Base-by-base conservation (phyloP, 2,888 invertebrate genomes). In the Drosophila anomalipes region DNA sequence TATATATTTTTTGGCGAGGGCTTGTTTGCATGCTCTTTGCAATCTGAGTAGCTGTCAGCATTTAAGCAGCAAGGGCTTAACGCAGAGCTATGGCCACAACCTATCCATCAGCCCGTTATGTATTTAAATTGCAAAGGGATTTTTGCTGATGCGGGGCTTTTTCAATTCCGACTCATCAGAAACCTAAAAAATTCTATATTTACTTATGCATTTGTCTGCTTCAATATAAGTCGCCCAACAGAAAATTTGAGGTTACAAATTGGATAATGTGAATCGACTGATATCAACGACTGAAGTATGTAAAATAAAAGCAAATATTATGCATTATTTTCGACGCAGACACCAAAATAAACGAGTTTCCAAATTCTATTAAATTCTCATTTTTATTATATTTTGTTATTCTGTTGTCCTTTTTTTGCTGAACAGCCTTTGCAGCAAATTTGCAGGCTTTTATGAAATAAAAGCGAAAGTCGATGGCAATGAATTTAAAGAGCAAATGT, bases 41-140 rank as follows among this genome's bases (percentile, higher is more conserved):
- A 65, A 54, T 58, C 82, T 59, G 69, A 64, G 59, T 22, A 39
- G 47, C 41, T 63, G 56, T 49, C 61, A 57, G 67, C 56, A 52
- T 60, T 56, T 51, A 56, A 52, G 75, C 76, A 72, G 75, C 65
- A 60, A 64, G 76, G 70, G 70, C 47, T 72, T 79, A 70, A 7
- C 58, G 67, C 62, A 66, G 69, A 74, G 51, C 35, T 22, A 28
- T 61, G 67, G 67, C 70, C 62, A 71, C 57, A 76, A 73, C 67
- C 49, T 67, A 56, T 49, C 53, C 52, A 53, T 60, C 51, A 62
- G 71, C 52, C 56, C 56, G 52, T 41, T 54, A 62, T 39, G 44
- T 22, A 26, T 16, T 47, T 47, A 72, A 72, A 73, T 65, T 51
- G 65, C 28, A 26, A 56, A 47, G 22, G 41, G 56, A 41, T 47